phyloP scores from a whole-genome alignment of 2,113 vertebrate species.

The Craseonycteris thonglongyai region DNA sequence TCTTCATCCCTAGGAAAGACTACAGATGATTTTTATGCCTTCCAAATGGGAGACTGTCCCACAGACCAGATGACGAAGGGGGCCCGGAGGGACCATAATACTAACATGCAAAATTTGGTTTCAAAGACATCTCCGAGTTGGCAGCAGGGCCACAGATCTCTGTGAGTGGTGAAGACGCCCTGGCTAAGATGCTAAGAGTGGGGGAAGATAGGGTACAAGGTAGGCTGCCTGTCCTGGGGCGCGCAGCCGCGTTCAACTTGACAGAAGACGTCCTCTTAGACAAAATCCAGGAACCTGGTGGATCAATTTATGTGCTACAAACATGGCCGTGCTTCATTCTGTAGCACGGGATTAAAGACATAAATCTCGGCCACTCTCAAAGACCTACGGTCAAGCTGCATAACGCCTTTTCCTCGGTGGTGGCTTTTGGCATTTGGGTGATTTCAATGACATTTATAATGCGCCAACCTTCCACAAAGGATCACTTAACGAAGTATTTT shows the following conservation, averaged over 20 bases:
- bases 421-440: constrained; percentile 14
- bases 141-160: neutral
- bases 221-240: neutral
- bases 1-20: constrained; percentile 16
- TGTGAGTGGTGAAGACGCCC: neutral
- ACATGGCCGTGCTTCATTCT: neutral
- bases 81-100: constrained; percentile 37
- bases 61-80: constrained; percentile 48
- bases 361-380: constrained; percentile 24
- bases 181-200: neutral
- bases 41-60: constrained; percentile 54
- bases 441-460: constrained; percentile 1
- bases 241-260: neutral
- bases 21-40: constrained; percentile 51
- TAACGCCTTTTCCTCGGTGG: neutral
- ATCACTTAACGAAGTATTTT: constrained; percentile 12
- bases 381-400: neutral
- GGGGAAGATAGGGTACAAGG: neutral
- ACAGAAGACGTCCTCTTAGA: neutral
- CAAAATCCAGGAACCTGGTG: neutral
- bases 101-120: constrained; percentile 37
- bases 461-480: neutral
- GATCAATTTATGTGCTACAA: neutral
- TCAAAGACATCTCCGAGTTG: neutral
- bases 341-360: neutral